Conservation (phyloP, 2,888 invertebrate species). For the Ligdia adustata region DNA sequence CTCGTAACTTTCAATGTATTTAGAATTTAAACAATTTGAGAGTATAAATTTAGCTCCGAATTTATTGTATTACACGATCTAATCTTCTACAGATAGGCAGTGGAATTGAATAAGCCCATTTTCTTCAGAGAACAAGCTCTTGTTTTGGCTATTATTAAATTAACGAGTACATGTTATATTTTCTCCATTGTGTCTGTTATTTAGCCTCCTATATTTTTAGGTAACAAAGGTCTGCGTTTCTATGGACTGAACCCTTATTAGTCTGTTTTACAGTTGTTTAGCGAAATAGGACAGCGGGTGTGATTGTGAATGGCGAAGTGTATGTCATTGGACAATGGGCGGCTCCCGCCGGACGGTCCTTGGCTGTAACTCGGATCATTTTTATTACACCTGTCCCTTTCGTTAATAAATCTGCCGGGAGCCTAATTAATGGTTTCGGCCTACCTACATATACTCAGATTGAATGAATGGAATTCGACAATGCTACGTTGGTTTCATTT, state of each 20-base stretch:
- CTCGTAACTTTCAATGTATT: too few relatives aligned
- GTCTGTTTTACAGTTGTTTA: constrained; percentile 22
- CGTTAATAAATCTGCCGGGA: constrained; percentile 46
- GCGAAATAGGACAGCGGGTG: constrained; percentile 44
- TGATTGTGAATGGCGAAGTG: constrained; percentile 54
- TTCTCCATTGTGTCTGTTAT: background rate
- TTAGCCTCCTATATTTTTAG: constrained; percentile 30
- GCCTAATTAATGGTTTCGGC: constrained; percentile 22
- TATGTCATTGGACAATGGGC: constrained; percentile 51
- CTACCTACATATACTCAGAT: background rate
- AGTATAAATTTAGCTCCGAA: too few relatives aligned
- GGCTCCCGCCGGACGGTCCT: constrained; percentile 38
- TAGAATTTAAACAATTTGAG: too few relatives aligned
- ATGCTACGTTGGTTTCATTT: too few relatives aligned
- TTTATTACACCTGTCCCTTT: constrained; percentile 46
- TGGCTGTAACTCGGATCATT: constrained; percentile 49
- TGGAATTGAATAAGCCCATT: background rate
- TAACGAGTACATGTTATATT: background rate
- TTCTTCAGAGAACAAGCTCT: background rate
- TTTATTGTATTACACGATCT: too few relatives aligned
- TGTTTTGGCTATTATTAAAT: background rate
- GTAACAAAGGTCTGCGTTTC: constrained; percentile 11
- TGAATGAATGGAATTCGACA: too few relatives aligned
- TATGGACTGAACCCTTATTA: constrained; percentile 19
- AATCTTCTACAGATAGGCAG: too few relatives aligned